Evolutionary conservation across 2,113 vertebrate species (phyloP).

Genomic region (Corythornis madagascariensis): DNA sequence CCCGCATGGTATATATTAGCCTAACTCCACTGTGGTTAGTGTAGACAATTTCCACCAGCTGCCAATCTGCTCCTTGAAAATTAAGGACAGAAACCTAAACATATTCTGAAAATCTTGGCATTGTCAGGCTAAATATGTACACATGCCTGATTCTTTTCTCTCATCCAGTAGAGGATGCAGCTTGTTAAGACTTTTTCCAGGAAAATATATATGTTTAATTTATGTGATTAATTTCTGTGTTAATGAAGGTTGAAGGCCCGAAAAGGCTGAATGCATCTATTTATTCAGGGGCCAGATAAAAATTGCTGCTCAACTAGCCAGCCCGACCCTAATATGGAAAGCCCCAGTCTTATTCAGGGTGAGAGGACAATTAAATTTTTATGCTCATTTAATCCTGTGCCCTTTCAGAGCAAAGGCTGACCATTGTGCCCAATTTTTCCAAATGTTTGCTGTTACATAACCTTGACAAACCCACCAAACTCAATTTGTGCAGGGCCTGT

Average conservation of each 20-base stretch:
- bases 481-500: constrained; percentile 23
- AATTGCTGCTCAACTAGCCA: constrained; percentile 62
- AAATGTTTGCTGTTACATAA: constrained; percentile 56
- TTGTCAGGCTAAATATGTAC: constrained; percentile 63
- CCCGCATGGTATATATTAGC: background rate
- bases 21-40: background rate
- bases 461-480: constrained; percentile 27
- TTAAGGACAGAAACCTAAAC: constrained; percentile 57
- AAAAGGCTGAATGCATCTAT: constrained; percentile 70
- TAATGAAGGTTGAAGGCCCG: constrained; percentile 65
- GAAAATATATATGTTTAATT: constrained; percentile 69
- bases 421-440: constrained; percentile 45
- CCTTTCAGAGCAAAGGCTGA: constrained; percentile 57
- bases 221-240: constrained; percentile 70
- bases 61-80: constrained; percentile 36
- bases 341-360: constrained; percentile 12
- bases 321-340: constrained; percentile 49
- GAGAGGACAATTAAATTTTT: constrained; percentile 66
- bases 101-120: constrained; percentile 49
- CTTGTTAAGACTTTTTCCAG: constrained; percentile 53
- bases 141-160: constrained; percentile 66
- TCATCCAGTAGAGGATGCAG: constrained; percentile 48
- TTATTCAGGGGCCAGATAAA: constrained; percentile 62
- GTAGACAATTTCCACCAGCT: constrained; percentile 19
- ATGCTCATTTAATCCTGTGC: constrained; percentile 64